These are phyloP conservation scores for Trichomycterus rosablanca DNA, from an alignment of 2,113 vertebrate genomes.

Conservation along the genomic window DNA sequence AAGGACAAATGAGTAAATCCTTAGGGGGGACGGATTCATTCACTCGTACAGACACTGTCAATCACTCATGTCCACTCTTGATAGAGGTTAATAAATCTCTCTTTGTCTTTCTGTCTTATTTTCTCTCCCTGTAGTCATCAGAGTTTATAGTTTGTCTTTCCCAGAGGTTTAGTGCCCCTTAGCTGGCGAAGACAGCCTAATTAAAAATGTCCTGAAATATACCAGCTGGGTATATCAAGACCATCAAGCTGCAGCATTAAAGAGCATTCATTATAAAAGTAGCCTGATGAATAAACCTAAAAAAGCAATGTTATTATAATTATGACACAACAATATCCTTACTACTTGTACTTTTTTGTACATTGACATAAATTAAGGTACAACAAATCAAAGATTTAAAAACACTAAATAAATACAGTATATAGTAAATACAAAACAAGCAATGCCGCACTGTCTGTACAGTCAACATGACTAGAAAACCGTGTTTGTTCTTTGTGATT, in stretches of 20 bases:
- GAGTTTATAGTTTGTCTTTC: conserved; percentile 36
- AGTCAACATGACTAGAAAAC: too few relatives aligned
- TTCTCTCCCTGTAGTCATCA: conserved; percentile 5
- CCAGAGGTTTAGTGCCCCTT: conserved; percentile 29
- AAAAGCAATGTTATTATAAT: conserved; percentile 8
- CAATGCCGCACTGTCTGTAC: too few relatives aligned
- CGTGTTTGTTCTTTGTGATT: too few relatives aligned
- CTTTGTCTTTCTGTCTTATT: conserved; percentile 9
- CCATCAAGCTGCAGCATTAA: neutral
- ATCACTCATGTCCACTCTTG: conserved; percentile 15
- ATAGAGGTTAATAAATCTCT: conserved; percentile 25
- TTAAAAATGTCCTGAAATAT: conserved; percentile 32
- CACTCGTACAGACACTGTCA: conserved; percentile 13
- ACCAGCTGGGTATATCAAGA: conserved; percentile 15
- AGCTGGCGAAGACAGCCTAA: conserved; percentile 25
- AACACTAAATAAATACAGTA: too few relatives aligned
- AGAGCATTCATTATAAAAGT: conserved; percentile 13
- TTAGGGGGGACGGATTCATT: conserved; percentile 14
- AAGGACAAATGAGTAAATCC: conserved; percentile 35
- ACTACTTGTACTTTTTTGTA: too few relatives aligned
- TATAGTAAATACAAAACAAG: too few relatives aligned
- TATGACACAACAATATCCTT: too few relatives aligned
- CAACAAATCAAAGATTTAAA: too few relatives aligned
- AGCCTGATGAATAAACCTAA: neutral
- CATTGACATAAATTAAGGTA: too few relatives aligned